Evolutionary conservation across 2,113 vertebrate species (phyloP).

Genomic region (Panthera uncia): DNA sequence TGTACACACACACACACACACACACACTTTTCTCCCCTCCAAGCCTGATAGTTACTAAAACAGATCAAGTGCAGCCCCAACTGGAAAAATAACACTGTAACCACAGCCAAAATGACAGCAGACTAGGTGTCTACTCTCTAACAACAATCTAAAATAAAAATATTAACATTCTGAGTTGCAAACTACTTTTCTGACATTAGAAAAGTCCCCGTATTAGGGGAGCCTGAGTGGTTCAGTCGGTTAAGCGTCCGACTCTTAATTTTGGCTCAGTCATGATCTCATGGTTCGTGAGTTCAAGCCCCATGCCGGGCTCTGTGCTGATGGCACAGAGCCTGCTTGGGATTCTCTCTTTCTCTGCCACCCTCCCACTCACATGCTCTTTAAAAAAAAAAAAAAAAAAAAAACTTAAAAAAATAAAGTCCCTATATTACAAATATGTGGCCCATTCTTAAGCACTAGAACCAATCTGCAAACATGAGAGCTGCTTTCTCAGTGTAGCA

Average conservation of each 20-base stretch:
- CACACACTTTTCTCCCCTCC: accelerated
- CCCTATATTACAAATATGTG: not conserved
- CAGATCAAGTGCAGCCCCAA: not conserved
- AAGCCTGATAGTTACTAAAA: not conserved
- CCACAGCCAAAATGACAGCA: not conserved
- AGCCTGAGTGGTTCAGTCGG: too few species aligned
- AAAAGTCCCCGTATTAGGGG: not conserved
- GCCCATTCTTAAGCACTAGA: not conserved
- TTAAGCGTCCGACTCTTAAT: too few species aligned
- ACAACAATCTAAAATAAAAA: slow-evolving; percentile 27
- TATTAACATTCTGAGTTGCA: not conserved
- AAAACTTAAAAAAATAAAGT: not conserved
- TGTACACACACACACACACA: not conserved
- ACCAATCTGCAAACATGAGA: not conserved
- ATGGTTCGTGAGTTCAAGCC: too few species aligned
- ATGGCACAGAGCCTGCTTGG: too few species aligned
- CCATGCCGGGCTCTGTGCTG: too few species aligned
- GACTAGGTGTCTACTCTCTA: not conserved
- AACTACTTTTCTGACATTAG: slow-evolving; percentile 21
- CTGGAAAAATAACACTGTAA: not conserved
- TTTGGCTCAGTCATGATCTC: too few species aligned
- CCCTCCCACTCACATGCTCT: too few species aligned
- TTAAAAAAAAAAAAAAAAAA: too few species aligned
- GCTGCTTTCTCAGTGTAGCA: not conserved
- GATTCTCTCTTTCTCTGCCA: too few species aligned